Evolutionary conservation across 2,888 invertebrate species (phyloP), one percentile per base, ranked within the genome.

Genomic region (Quadriops clusia): DNA sequence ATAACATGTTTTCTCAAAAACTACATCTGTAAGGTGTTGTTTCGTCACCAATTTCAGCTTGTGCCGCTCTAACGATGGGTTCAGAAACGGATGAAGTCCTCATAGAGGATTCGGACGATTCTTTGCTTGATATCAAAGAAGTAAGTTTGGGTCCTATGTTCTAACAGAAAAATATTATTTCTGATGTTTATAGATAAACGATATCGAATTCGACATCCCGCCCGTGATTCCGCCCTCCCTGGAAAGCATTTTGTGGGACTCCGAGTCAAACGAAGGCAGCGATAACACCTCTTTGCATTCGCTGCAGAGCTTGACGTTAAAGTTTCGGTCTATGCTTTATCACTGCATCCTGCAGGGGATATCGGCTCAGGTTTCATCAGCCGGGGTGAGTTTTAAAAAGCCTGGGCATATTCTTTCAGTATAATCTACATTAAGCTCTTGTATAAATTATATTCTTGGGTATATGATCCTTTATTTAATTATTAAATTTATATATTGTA

Each of bases 271-370:
- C 38, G 74, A 74, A 11, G 68, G 77, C 36, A 72, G 65, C 39
- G 68, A 69, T 46, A 68, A 61, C 37, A 61, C 64, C 6, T 68
- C 68, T 21, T 53, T 68, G 32, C 65, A 67, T 33, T 68, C 67
- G 34, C 55, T 67, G 29, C 58, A 67, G 37, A 67, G 67, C 2
- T 51, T 65, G 30, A 55, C 60, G 5, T 44, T 61, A 10, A 65
- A 63, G 39, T 65, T 67, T 18, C 70, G 74, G 16, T 75, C 77
- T 12, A 76, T 87, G 43, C 62, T 86, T 45, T 70, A 80, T 28
- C 84, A 85, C 55, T 75, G 79, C 17, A 69, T 89, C 37, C 64
- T 94, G 35, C 87, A 89, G 57, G 89, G 86, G 38, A 76, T 94
- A 28, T 87, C 93, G 3, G 75, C 89, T 13, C 94, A 94, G 61